phyloP scores from a whole-genome alignment of 2,113 vertebrate species.

The Hydropotes inermis region DNA sequence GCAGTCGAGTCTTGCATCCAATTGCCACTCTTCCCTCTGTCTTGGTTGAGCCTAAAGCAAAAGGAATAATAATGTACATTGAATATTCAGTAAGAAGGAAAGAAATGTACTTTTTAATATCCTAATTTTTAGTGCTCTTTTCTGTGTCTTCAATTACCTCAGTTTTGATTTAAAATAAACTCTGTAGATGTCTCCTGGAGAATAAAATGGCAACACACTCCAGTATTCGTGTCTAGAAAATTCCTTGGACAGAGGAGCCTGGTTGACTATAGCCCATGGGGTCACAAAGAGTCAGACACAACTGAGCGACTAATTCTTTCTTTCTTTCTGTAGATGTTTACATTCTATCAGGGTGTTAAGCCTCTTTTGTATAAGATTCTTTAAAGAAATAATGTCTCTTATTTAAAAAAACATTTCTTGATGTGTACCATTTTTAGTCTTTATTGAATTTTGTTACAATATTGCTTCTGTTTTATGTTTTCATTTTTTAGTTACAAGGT shows the following conservation, averaged over 20 bases:
- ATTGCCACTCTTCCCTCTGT: not conserved
- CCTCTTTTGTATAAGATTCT: not conserved
- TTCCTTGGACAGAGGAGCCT: not conserved
- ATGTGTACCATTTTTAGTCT: not conserved
- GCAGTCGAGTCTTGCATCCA: not conserved
- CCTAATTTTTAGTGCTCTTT: not conserved
- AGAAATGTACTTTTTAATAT: not conserved
- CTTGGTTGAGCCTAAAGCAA: not conserved
- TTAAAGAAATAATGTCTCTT: not conserved
- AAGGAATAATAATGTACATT: not conserved
- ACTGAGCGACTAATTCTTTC: not conserved
- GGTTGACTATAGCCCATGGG: not conserved
- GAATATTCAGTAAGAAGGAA: not conserved
- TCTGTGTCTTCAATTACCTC: not conserved
- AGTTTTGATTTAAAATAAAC: not conserved
- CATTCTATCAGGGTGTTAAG: not conserved
- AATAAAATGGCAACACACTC: not conserved
- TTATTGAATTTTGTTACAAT: not conserved
- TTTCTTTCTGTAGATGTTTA: not conserved
- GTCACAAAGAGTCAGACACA: not conserved
- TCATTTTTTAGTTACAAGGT: not conserved
- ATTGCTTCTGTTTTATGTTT: not conserved
- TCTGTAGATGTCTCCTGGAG: not conserved
- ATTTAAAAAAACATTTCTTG: not conserved
- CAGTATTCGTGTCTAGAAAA: not conserved